A percentile compares a stretch with the other conserved stretches of the same genome.
phyloP scores from a whole-genome alignment of 2,113 vertebrate species.

The Brachionichthys hirsutus region DNA sequence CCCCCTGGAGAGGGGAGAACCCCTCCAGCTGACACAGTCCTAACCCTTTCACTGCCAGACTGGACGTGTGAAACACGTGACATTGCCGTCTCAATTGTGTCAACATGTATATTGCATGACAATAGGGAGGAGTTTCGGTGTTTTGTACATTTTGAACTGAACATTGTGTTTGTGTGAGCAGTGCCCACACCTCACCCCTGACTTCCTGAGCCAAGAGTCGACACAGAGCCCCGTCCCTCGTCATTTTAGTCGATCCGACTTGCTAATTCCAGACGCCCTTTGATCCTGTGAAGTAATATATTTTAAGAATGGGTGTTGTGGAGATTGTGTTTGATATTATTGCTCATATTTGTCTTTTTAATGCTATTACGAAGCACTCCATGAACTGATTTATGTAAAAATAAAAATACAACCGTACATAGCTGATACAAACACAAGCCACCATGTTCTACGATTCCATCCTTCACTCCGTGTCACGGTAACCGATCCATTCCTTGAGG shows the following conservation, averaged over 20 bases:
- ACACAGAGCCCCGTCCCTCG: slow-evolving; percentile 13
- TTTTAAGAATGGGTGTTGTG: slow-evolving; percentile 65
- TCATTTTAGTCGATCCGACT: slow-evolving; percentile 38
- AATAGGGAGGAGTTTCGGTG: slow-evolving; percentile 75
- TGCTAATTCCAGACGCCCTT: slow-evolving; percentile 48
- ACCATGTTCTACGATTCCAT: slow-evolving; percentile 1
- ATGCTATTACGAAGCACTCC: slow-evolving; percentile 61
- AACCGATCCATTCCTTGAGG: neutral
- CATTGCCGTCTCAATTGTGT: slow-evolving; percentile 67
- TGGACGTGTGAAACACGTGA: slow-evolving; percentile 50
- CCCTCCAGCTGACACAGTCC: slow-evolving; percentile 24
- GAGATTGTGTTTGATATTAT: slow-evolving; percentile 68
- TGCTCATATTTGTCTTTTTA: slow-evolving; percentile 66
- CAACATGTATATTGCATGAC: slow-evolving; percentile 82
- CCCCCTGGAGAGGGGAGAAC: slow-evolving; percentile 39
- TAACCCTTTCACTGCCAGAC: slow-evolving; percentile 69
- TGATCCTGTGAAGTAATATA: slow-evolving; percentile 52
- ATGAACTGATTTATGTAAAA: slow-evolving; percentile 59
- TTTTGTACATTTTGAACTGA: slow-evolving; percentile 76
- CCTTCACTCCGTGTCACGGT: slow-evolving; percentile 9
- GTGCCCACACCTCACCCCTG: slow-evolving; percentile 23
- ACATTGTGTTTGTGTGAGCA: slow-evolving; percentile 73
- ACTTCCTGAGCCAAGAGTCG: slow-evolving; percentile 56
- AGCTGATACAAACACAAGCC: slow-evolving; percentile 15
- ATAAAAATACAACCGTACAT: slow-evolving; percentile 14